Base-by-base conservation (phyloP, 2,113 vertebrate species). In the Marmota flaviventris region DNA sequence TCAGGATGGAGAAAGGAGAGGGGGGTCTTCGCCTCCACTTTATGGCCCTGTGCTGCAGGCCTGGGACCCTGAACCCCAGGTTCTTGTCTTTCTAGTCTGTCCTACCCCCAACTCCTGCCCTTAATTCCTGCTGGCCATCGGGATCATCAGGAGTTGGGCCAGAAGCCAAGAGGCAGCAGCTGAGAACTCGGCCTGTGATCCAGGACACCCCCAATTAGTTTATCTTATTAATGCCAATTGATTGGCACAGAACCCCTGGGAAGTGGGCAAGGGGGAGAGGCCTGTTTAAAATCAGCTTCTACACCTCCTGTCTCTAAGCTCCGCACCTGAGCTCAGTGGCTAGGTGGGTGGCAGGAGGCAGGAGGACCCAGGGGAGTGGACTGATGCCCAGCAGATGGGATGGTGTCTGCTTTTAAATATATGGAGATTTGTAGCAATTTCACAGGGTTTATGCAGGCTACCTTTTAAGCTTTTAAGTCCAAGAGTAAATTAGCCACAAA, bases 221-320 rank as follows among this genome's bases (percentile, higher is more conserved):
- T 75, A 81, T 42, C 51, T 95, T 77, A 84, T 90, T 93, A 91
- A 82, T 72, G 95, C 86, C 87, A 29, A 76, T 85, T 84, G 84
- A 87, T 91, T 96, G 86, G 37, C 65, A 48, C 61, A 69, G 92
- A 72, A 63, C 17, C 82, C 63, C 75, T 42, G 67, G 61, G 84
- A 75, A 58, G 34, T 37, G n/a, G 51, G n/a, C 48, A 89, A 45
- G 61, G 72, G 93, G 67, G 73, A 67, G 51, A 18, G 14, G n/a
- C 70, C 48, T 89, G 53, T 72, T 77, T 93, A 89, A 92, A 94
- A 77, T 78, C 82, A 86, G 61, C 48, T 13, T 67, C 85, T 84
- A 3, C 9, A 13, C 32, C 10, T 56, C 63, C 25, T 42, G 45
- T 94, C 5, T 91, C 37, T 42, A 9, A 70, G 65, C 61, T 82